phyloP scores from a whole-genome alignment of 2,888 invertebrate species.

The Chymomyza caudatula region DNA sequence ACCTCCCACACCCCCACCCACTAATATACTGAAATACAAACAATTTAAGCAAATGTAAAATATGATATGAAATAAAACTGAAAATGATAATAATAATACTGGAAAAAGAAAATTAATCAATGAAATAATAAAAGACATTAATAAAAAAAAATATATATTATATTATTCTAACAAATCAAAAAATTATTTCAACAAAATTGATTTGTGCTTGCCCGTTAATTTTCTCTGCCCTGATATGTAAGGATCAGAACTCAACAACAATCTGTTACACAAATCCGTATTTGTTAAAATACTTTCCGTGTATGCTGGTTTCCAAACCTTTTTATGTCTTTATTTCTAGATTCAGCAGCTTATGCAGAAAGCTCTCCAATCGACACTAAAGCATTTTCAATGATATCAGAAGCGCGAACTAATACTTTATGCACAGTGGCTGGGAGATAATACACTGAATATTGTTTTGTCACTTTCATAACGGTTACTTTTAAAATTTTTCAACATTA shows the following conservation, averaged over 20 bases:
- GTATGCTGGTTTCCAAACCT: not conserved
- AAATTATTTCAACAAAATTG: not conserved
- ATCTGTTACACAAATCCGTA: not conserved
- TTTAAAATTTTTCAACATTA: slow-evolving; percentile 26
- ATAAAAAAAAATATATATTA: not conserved
- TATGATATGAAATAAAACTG: too few relatives aligned
- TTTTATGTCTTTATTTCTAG: not conserved
- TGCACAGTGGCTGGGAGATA: not conserved
- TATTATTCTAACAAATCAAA: not conserved
- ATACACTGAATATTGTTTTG: not conserved
- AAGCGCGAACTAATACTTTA: not conserved
- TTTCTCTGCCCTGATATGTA: not conserved
- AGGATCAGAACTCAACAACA: not conserved
- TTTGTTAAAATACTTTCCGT: not conserved
- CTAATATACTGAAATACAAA: too few relatives aligned
- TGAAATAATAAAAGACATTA: too few relatives aligned
- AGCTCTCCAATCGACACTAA: not conserved
- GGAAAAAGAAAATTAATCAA: too few relatives aligned
- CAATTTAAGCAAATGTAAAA: too few relatives aligned
- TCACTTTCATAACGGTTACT: not conserved
- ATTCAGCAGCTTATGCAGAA: not conserved
- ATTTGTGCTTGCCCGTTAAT: not conserved
- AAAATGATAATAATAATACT: too few relatives aligned
- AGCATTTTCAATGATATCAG: not conserved
- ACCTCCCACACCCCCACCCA: not conserved